Percentiles rank a stretch among this genome's conserved stretches.
Conservation (phyloP, 2,888 invertebrate genomes). For the Brachyopa scutellaris region DNA sequence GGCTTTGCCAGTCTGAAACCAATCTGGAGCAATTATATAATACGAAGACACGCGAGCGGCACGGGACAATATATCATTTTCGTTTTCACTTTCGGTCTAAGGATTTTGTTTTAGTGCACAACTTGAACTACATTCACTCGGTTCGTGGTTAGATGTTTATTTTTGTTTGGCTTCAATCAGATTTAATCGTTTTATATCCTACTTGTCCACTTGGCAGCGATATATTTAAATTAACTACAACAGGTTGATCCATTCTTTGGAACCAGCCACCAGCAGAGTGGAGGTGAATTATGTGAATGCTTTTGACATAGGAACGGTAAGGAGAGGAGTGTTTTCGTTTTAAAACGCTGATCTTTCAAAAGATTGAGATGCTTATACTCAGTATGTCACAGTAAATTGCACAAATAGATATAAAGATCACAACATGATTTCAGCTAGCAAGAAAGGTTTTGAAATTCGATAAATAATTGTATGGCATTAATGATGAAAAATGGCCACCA, state of each 20-base stretch:
- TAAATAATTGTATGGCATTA: no score
- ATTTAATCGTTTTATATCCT: conserved; percentile 53
- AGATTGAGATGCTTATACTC: no score
- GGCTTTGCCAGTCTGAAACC: conserved; percentile 50
- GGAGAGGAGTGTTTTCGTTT: no score
- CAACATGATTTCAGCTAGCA: no score
- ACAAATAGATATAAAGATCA: no score
- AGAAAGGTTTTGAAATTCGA: no score
- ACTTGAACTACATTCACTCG: conserved; percentile 64
- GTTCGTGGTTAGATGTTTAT: background rate
- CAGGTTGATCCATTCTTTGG: conserved; percentile 39
- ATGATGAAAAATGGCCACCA: no score
- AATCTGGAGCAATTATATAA: conserved; percentile 73
- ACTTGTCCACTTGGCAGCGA: conserved; percentile 54
- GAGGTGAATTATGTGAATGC: no score
- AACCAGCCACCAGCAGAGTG: no score
- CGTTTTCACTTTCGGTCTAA: conserved; percentile 59
- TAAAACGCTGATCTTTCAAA: no score
- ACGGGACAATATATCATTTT: conserved; percentile 74
- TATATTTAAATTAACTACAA: conserved; percentile 58
- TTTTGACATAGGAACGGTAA: no score
- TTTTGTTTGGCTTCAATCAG: conserved; percentile 17
- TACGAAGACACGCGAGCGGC: conserved; percentile 73
- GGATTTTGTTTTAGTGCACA: conserved; percentile 55
- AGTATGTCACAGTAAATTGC: no score